phyloP scores from a whole-genome alignment of 1,140 invertebrate species.

The Brachionus paranguensis region DNA sequence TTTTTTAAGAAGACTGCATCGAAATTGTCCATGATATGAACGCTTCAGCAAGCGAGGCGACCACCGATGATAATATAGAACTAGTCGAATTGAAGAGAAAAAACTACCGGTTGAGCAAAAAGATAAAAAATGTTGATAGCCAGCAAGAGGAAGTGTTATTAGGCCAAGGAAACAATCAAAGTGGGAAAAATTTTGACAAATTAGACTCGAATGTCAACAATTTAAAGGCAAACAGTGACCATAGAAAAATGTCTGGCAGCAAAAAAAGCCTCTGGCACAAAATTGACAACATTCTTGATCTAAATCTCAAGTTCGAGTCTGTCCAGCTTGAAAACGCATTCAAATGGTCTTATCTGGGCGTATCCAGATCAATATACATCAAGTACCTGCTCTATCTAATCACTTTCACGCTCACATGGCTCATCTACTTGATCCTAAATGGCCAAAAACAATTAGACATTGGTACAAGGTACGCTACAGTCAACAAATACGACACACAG shows the following conservation, averaged over 20 bases:
- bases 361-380: constrained; percentile 6
- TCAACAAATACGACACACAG: background rate
- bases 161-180: background rate
- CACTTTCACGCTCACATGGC: background rate
- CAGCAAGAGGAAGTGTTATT: background rate
- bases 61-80: background rate
- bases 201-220: background rate
- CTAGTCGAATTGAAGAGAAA: constrained; percentile 12
- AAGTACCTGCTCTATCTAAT: constrained; percentile 6
- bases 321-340: background rate
- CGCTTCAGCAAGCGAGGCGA: background rate
- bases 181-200: background rate
- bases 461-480: background rate
- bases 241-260: background rate
- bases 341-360: background rate
- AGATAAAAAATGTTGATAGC: background rate
- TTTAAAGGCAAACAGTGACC: background rate
- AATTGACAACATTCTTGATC: background rate
- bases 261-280: background rate
- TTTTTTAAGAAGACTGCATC: background rate
- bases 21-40: constrained; percentile 11
- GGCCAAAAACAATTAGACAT: background rate
- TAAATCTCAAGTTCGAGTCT: constrained; percentile 7
- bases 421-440: background rate
- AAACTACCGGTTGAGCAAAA: constrained; percentile 12